These are phyloP conservation scores for Formica exsecta DNA, from an alignment of 1,140 invertebrate species.

Conservation along the genomic window DNA sequence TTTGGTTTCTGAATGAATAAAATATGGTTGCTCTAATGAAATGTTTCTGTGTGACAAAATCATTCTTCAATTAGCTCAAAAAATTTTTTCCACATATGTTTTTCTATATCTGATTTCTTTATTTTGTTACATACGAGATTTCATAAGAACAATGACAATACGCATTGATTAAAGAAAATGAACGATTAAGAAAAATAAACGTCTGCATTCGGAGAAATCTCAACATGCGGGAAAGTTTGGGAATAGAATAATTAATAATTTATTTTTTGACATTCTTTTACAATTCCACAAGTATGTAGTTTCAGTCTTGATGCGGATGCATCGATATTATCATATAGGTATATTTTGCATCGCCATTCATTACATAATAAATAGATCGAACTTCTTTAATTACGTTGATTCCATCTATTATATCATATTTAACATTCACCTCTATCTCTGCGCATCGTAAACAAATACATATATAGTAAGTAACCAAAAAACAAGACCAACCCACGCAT, in stretches of 20 bases:
- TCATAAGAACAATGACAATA: neutral
- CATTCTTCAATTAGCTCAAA: neutral
- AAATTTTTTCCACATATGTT: neutral
- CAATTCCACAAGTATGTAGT: neutral
- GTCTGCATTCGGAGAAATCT: neutral
- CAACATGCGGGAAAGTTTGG: neutral
- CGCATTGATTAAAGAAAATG: neutral
- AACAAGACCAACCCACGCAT: neutral
- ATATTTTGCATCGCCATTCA: neutral
- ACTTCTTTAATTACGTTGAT: neutral
- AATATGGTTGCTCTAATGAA: neutral
- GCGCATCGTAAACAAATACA: slow-evolving; percentile 36
- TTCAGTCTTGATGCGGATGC: neutral
- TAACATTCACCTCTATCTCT: neutral
- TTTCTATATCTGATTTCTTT: neutral
- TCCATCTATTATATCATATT: slow-evolving; percentile 25
- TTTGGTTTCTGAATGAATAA: neutral
- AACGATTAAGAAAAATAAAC: neutral
- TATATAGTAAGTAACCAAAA: slow-evolving; percentile 40
- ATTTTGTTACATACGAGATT: neutral
- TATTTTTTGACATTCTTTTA: neutral
- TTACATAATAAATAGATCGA: slow-evolving; percentile 9
- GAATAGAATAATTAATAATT: neutral
- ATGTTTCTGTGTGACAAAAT: neutral
- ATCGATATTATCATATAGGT: neutral